Base-by-base conservation (phyloP, 2,888 invertebrate species). In the Ennomos fuscantarius region DNA sequence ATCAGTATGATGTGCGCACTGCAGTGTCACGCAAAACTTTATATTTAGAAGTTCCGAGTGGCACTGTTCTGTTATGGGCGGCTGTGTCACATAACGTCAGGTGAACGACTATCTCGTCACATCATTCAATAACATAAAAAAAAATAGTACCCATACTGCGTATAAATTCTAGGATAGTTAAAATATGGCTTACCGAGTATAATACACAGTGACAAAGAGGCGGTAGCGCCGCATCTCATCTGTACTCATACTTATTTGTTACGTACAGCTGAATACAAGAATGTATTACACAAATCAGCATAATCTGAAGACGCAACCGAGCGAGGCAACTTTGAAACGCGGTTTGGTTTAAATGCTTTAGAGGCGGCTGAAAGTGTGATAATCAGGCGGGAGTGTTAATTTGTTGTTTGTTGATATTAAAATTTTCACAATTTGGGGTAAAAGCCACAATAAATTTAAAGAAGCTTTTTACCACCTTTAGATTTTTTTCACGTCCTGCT, bases 171-270 rank as follows among this genome's bases (percentile, higher is more conserved):
- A 35, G 24, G 24, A 41, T 37, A 34, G 35, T 62, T 52, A 48
- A 56, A 60, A 56, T 50, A 52, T 39, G 55, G 63, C 63, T 67
- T 65, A 65, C n/a, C 58, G 55, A 58, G 42, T 41, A 63, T 63
- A 67, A 63, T 67, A 56, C 53, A 51, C 55, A 51, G 47, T 62
- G 65, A 65, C 63, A 65, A 67, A 67, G 65, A 58, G 54, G 15
- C 55, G 39, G 46, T 57, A 61, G 61, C 55, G 46, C 60, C 55
- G 56, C 53, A 55, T 62, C 63, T 62, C 54, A 65, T 65, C 57
- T 56, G 59, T 60, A 60, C 51, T 57, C 61, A 65, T 63, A 68
- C 63, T 61, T 67, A 67, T 67, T 65, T 68, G 63, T 68, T 55
- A 59, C 65, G 56, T 56, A 65, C 62, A 49, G 55, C 49, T 60